These are phyloP conservation scores for Petrocephalus schoutedeni DNA, from an alignment of 2,797 vertebrate species.

Conservation along the genomic window DNA sequence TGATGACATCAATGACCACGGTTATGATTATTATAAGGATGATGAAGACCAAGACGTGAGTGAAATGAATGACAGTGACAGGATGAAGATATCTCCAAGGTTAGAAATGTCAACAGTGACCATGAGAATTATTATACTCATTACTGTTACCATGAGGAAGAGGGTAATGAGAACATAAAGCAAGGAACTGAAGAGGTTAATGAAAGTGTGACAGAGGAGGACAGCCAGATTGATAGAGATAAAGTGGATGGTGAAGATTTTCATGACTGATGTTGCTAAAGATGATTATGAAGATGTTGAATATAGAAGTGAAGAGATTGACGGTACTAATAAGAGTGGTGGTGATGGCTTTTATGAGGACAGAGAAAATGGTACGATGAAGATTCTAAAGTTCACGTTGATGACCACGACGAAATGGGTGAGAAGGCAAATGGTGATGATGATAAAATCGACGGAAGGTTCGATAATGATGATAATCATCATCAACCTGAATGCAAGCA, in stretches of 20 bases:
- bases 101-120: not conserved
- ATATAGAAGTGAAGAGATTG: not conserved
- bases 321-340: not conserved
- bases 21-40: constrained; percentile 36
- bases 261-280: not conserved
- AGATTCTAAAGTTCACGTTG: not conserved
- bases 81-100: not conserved
- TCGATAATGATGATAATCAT: not conserved
- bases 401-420: not conserved
- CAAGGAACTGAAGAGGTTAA: not conserved
- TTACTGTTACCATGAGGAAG: constrained; percentile 20
- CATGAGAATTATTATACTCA: not conserved
- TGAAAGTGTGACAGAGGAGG: not conserved
- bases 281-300: not conserved
- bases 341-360: not conserved
- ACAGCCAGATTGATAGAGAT: not conserved
- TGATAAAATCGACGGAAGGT: not conserved
- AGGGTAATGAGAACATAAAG: not conserved
- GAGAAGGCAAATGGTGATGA: not conserved
- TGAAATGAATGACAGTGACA: constrained; percentile 26
- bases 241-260: constrained; percentile 24
- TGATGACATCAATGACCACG: not conserved
- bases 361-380: not conserved
- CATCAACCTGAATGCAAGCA: not conserved
- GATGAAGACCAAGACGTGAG: constrained; percentile 26